A percentile compares a stretch with the other conserved stretches of the same genome.
Evolutionary conservation across 2,797 vertebrate genomes (phyloP).

Genomic region (Anolis apletophallus): DNA sequence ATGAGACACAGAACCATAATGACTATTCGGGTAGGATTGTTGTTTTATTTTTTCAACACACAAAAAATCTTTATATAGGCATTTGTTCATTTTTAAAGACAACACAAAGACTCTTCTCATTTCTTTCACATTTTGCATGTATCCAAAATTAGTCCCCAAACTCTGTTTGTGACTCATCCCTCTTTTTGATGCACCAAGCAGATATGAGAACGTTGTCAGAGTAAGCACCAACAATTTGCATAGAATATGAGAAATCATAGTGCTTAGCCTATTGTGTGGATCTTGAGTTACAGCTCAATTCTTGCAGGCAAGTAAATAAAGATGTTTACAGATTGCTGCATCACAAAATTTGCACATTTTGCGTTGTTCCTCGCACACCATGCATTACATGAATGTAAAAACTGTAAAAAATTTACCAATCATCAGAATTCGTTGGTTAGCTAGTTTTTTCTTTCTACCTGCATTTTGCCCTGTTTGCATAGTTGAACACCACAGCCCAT

Average conservation of each 20-base stretch:
- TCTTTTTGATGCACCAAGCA: not conserved
- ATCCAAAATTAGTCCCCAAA: not conserved
- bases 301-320: not conserved
- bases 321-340: not conserved
- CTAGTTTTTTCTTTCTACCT: not conserved
- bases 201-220: not conserved
- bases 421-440: not conserved
- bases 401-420: not conserved
- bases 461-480: not conserved
- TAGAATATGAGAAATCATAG: not conserved
- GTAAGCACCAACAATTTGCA: not conserved
- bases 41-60: no score
- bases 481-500: constrained; percentile 3
- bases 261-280: not conserved
- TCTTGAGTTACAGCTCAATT: not conserved
- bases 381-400: not conserved
- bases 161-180: not conserved
- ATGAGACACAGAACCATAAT: no score
- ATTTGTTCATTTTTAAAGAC: no score
- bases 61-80: no score
- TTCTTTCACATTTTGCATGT: no score
- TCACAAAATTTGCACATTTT: not conserved
- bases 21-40: no score
- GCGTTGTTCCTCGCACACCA: not conserved
- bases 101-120: no score